These are phyloP conservation scores for Halictus rubicundus DNA, from an alignment of 1,140 invertebrate genomes.

Conservation along the genomic window DNA sequence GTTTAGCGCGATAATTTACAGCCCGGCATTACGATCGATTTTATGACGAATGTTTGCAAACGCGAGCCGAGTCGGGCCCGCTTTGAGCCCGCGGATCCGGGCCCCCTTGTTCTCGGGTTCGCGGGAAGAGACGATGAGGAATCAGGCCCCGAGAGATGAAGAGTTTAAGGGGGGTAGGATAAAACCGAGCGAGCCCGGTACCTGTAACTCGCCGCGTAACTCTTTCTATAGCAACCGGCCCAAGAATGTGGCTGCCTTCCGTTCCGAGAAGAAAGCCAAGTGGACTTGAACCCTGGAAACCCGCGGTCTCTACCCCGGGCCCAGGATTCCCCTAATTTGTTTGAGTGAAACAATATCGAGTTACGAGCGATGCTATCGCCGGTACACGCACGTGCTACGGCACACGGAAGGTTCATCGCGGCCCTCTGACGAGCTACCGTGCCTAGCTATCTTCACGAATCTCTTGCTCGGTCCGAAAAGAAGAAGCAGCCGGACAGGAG, in stretches of 20 bases:
- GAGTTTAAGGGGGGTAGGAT: constrained; percentile 31
- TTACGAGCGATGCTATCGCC: constrained; percentile 77
- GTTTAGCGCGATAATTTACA: constrained; percentile 39
- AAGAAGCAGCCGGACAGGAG: constrained; percentile 29
- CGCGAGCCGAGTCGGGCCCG: too few relatives aligned
- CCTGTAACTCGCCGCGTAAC: constrained; percentile 47
- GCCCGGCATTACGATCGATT: constrained; percentile 37
- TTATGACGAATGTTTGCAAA: constrained; percentile 30
- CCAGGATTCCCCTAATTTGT: constrained; percentile 78
- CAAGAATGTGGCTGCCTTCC: constrained; percentile 51
- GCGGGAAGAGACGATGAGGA: not conserved
- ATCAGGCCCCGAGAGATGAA: constrained; percentile 19
- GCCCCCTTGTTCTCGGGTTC: too few relatives aligned
- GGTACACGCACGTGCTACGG: constrained; percentile 75
- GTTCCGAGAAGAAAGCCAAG: constrained; percentile 67
- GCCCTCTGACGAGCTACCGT: constrained; percentile 73
- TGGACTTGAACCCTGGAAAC: constrained; percentile 71
- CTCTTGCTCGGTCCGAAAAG: constrained; percentile 58
- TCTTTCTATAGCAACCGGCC: constrained; percentile 41
- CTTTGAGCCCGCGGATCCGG: too few relatives aligned
- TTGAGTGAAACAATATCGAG: constrained; percentile 80
- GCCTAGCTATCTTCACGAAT: constrained; percentile 75
- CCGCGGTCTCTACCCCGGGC: constrained; percentile 59
- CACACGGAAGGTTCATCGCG: constrained; percentile 72
- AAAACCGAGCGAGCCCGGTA: constrained; percentile 17